Evolutionary conservation across 2,113 vertebrate genomes (phyloP).

Genomic region (Hippoglossus stenolepis): DNA sequence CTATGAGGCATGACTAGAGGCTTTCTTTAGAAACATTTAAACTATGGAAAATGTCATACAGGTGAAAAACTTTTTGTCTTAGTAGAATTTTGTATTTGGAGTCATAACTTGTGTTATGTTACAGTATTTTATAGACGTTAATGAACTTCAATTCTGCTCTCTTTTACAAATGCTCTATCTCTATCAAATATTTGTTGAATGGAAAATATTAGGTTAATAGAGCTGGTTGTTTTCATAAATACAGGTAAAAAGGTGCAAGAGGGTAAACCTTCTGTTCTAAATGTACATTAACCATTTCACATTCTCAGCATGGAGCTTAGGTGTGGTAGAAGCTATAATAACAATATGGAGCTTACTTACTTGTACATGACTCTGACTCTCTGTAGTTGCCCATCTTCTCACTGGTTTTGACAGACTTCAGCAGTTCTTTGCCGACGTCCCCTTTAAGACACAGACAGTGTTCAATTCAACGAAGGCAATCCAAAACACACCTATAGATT

Average conservation of each 20-base stretch:
- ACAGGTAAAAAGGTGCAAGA: too few relatives aligned
- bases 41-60: neutral
- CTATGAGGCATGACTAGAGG: neutral
- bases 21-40: neutral
- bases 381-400: constrained; percentile 73
- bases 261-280: neutral
- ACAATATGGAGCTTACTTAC: constrained; percentile 65
- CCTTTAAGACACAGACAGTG: constrained; percentile 65
- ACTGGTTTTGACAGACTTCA: constrained; percentile 73
- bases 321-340: neutral
- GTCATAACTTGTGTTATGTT: neutral
- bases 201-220: too few relatives aligned
- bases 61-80: neutral
- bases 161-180: neutral
- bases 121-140: neutral
- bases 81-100: too few relatives aligned
- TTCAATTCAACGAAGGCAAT: neutral
- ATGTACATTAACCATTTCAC: neutral
- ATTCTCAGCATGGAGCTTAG: neutral
- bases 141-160: neutral
- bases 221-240: too few relatives aligned
- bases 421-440: constrained; percentile 45
- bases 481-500: neutral
- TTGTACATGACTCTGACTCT: constrained; percentile 64
- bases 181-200: too few relatives aligned